Evolutionary conservation across 1,140 invertebrate species (phyloP), one percentile per base, ranked within the genome.

Genomic region (Ostrea edulis): DNA sequence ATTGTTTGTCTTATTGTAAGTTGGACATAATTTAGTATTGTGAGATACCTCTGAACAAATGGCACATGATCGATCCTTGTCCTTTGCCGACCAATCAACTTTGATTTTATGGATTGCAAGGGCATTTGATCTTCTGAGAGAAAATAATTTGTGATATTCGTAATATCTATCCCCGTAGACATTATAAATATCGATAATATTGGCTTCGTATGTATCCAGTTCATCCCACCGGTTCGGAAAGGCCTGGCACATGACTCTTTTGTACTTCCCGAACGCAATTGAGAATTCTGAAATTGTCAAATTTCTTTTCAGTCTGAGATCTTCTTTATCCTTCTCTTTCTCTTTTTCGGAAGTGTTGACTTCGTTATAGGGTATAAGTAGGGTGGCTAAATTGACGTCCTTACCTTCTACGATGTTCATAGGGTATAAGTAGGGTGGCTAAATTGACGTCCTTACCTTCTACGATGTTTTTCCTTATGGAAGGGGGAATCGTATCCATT

Each of bases 131-230:
- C 86, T 87, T 77, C 87, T 86, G 0, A 83, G 35, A 3, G 81
- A 84, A 54, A 90, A 89, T 29, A 35, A 17, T 3, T 55, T 58
- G 29, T 90, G 88, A n/a, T 90, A 90, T 25, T 89, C 82, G 35
- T 88, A 89, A 65, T 89, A 90, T 71, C 81, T 55, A 8, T n/a
- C n/a, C 9, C 88, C 88, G 25, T 82, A 84, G 7, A 62, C 20
- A 82, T 82, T 85, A 52, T 29, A 14, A 9, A 90, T 87, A 8
- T 89, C 86, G 0, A 89, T 62, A 8, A 89, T 85, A 55, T 88
- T 77, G 1, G 68, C 44, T 22, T 86, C 84, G 22, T 90, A 90
- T 0, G 11, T 14, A 22, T 88, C 87, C 0, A 88, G 58, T 88
- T 90, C 88, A 0, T 17, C n/a, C 8, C 54, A 35, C 81, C 87